phyloP scores from a whole-genome alignment of 2,797 vertebrate species.

The Pseudochromis fuscus region DNA sequence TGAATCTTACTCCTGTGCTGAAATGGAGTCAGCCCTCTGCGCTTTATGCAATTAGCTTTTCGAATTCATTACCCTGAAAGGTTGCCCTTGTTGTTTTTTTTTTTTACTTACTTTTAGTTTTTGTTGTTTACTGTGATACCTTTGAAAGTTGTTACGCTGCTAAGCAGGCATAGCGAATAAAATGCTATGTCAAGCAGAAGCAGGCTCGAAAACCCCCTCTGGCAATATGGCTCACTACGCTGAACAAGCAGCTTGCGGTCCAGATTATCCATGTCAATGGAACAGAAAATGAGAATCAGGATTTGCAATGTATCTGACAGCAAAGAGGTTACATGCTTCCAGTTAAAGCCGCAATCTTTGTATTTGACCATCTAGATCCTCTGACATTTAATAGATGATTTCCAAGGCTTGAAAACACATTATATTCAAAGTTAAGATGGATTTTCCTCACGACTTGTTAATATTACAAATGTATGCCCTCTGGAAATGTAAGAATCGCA shows the following conservation, averaged over 20 bases:
- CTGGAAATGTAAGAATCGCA: neutral
- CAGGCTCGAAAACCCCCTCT: constrained; percentile 56
- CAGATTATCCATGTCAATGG: constrained; percentile 71
- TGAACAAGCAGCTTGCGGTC: constrained; percentile 66
- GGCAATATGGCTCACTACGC: constrained; percentile 57
- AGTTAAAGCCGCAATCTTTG: constrained; percentile 1
- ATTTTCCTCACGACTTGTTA: neutral
- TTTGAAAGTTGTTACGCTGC: constrained; percentile 45
- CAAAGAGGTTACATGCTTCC: constrained; percentile 24
- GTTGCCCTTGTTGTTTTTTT: neutral
- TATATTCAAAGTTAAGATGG: neutral
- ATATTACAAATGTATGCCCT: neutral
- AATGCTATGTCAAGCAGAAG: constrained; percentile 69
- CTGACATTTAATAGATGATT: neutral
- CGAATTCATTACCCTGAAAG: constrained; percentile 4
- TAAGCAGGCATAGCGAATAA: constrained; percentile 58
- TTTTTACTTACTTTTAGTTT: neutral
- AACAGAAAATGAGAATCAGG: constrained; percentile 65
- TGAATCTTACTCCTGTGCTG: constrained; percentile 21
- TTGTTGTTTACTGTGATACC: constrained; percentile 37
- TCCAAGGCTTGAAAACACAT: neutral
- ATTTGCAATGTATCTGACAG: constrained; percentile 63
- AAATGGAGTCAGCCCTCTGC: constrained; percentile 26
- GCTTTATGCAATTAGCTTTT: constrained; percentile 16
- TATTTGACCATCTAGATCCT: neutral